Percentiles rank a stretch among this genome's conserved stretches.
phyloP scores from a whole-genome alignment of 1,140 invertebrate species.

The Vanessa atalanta region DNA sequence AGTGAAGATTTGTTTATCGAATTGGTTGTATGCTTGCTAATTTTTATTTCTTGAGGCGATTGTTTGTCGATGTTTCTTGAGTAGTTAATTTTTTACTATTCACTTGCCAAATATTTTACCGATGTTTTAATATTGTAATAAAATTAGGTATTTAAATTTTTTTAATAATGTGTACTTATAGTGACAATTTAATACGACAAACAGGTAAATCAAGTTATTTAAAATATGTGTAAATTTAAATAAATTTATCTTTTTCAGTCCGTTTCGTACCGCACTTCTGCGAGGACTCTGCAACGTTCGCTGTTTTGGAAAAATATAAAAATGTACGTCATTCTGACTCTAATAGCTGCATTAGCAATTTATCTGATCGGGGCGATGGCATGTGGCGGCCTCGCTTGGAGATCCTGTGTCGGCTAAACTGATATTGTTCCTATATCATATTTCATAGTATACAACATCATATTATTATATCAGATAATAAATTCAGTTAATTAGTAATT shows the following conservation, averaged over 20 bases:
- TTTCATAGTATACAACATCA: slow-evolving; percentile 1
- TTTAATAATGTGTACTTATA: no score
- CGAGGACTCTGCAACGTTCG: slow-evolving; percentile 91
- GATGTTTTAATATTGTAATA: no score
- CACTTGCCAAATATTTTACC: no score
- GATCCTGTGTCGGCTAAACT: slow-evolving; percentile 82
- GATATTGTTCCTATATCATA: slow-evolving; percentile 22
- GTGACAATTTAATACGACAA: background rate
- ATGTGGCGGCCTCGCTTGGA: slow-evolving; percentile 92
- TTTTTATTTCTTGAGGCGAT: no score
- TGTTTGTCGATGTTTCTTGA: no score
- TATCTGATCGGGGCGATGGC: slow-evolving; percentile 93
- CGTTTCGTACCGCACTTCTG: slow-evolving; percentile 91
- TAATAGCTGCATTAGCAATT: slow-evolving; percentile 87
- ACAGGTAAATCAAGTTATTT: background rate
- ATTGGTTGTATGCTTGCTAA: no score
- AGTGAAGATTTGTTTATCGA: no score
- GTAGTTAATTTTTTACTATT: no score
- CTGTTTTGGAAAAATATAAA: slow-evolving; percentile 98
- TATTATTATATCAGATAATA: slow-evolving; percentile 10
- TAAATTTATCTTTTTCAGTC: slow-evolving; percentile 84
- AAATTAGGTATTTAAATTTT: no score
- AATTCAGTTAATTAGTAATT: slow-evolving; percentile 18
- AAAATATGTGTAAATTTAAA: slow-evolving; percentile 1
- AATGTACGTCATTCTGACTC: slow-evolving; percentile 89